Base-by-base conservation (phyloP, 2,113 vertebrate genomes). In the Lophochroa leadbeateri region DNA sequence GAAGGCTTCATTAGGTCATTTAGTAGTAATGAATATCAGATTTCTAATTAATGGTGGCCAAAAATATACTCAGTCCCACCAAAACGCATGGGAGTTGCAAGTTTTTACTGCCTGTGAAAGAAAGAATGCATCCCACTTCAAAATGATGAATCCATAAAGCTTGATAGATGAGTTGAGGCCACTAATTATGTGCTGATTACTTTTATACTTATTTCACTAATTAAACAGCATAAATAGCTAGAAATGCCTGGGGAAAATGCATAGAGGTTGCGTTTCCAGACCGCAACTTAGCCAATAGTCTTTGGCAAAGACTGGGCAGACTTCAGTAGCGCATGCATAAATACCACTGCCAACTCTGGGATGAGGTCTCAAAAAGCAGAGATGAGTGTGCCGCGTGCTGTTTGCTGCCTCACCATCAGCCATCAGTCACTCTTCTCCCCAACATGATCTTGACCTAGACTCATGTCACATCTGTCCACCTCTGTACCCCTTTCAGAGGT, bases 331-430 rank as follows among this genome's bases (percentile, higher is more conserved):
- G 0, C 6, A 4, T 9, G 23, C 17, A 37, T 15, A 67, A 78
- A 68, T 25, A 11, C 9, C 3, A 1, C 41, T 79, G 47, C 21
- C 0, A 0, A 4, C 12, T 19, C 8, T 13, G 11, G 8, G 29
- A 19, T 21, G 23, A 35, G 13, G 75, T 7, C 21, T 71, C 31
- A 41, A n/a, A 84, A 55, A 47, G 13, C 7, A 68, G 64, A 81
- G 12, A 31, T 27, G 8, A 70, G n/a, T 29, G 8, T 68, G 33
- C 17, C 28, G 29, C 0, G 0, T 35, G 8, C 18, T 71, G 5
- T 86, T 65, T 75, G 18, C 39, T 86, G 31, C 39, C 43, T 24
- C 52, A 21, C 65, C 9, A 1, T 28, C 24, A 86, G 21, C 18
- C 3, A 2, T 19, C 29, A 60, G 39, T 31, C 46, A 21, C 39